phyloP scores from a whole-genome alignment of 2,888 invertebrate genomes.

The Ormyrus rosae region DNA sequence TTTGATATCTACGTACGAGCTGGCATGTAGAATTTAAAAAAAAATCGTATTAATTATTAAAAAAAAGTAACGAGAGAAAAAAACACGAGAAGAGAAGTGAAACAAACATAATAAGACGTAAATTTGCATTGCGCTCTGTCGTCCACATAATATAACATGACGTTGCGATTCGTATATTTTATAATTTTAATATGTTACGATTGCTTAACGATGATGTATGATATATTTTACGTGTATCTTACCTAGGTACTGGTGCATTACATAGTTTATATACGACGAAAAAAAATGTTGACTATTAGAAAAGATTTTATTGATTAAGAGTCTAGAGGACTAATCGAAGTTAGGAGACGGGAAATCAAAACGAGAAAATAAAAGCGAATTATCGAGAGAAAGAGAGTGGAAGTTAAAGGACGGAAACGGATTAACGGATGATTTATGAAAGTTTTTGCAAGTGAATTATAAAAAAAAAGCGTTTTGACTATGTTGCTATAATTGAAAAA shows the following conservation, averaged over 20 bases:
- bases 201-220: constrained; percentile 57
- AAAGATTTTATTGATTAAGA: constrained; percentile 53
- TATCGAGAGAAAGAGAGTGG: constrained; percentile 13
- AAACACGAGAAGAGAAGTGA: constrained; percentile 22
- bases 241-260: constrained; percentile 69
- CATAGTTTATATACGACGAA: constrained; percentile 69
- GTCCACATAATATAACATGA: constrained; percentile 64
- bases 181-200: constrained; percentile 72
- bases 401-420: constrained; percentile 37
- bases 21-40: constrained; percentile 59
- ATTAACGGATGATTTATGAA: constrained; percentile 26
- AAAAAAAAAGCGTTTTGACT: constrained; percentile 47
- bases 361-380: constrained; percentile 21
- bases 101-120: constrained; percentile 43
- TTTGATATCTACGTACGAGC: constrained; percentile 60
- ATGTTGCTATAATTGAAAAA: constrained; percentile 52
- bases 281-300: constrained; percentile 64
- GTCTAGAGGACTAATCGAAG: constrained; percentile 16
- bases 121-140: constrained; percentile 59
- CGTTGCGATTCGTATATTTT: constrained; percentile 69
- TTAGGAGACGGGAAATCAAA: constrained; percentile 43
- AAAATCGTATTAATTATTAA: constrained; percentile 48
- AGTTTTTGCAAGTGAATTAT: constrained; percentile 43
- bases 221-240: constrained; percentile 73
- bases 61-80: constrained; percentile 43